These are phyloP conservation scores for Triops cancriformis DNA, from an alignment of 1,140 invertebrate species.

Conservation along the genomic window DNA sequence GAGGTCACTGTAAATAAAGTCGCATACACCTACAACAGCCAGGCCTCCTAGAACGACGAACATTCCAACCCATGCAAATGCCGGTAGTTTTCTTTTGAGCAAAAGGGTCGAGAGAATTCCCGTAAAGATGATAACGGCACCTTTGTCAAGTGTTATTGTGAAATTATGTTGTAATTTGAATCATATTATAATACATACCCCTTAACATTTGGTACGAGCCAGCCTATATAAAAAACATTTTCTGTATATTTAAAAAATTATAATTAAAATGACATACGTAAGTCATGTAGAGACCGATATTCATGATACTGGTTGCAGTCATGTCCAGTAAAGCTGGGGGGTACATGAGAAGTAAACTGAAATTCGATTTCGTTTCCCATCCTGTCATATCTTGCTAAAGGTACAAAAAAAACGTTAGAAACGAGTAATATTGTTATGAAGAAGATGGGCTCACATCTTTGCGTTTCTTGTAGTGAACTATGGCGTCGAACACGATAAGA, in stretches of 20 bases:
- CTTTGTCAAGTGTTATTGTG: slow-evolving; percentile 40
- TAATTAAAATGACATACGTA: slow-evolving; percentile 45
- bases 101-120: slow-evolving; percentile 80
- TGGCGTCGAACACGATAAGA: slow-evolving; percentile 58
- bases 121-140: slow-evolving; percentile 87
- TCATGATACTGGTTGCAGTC: slow-evolving; percentile 47
- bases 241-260: slow-evolving; percentile 37
- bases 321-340: slow-evolving; percentile 79
- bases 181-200: slow-evolving; percentile 44
- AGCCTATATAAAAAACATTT: slow-evolving; percentile 39
- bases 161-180: slow-evolving; percentile 16
- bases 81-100: slow-evolving; percentile 56
- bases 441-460: not conserved
- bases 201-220: slow-evolving; percentile 96
- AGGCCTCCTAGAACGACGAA: slow-evolving; percentile 68
- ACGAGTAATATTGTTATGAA: not conserved
- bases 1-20: slow-evolving; percentile 49
- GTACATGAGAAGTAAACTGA: slow-evolving; percentile 62
- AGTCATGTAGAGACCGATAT: slow-evolving; percentile 69
- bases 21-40: slow-evolving; percentile 68
- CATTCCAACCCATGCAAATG: slow-evolving; percentile 79
- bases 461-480: slow-evolving; percentile 45
- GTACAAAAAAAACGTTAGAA: not conserved
- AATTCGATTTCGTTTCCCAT: not conserved
- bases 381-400: not conserved